A percentile compares a stretch with the other conserved stretches of the same genome.
phyloP scores from a whole-genome alignment of 2,797 vertebrate genomes.

The Arctocebus calabarensis region DNA sequence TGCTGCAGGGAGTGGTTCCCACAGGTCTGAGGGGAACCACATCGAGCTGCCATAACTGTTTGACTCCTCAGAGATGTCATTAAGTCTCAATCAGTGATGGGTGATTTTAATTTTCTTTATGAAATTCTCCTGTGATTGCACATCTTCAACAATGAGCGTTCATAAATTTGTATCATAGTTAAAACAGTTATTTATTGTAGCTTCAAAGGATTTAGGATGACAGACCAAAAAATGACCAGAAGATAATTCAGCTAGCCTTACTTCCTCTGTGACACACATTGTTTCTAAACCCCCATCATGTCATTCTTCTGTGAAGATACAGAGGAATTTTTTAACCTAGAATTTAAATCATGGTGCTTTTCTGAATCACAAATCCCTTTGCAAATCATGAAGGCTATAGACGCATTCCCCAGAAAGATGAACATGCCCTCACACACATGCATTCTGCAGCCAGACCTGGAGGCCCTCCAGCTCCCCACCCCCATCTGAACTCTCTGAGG shows the following conservation, averaged over 20 bases:
- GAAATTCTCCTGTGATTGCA: neutral
- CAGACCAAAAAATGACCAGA: neutral
- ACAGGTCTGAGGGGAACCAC: neutral
- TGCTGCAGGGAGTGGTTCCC: neutral
- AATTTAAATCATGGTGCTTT: neutral
- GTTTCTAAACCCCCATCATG: neutral
- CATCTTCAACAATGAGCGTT: neutral
- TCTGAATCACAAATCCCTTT: neutral
- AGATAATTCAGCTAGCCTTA: fast-evolving
- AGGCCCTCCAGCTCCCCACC: neutral
- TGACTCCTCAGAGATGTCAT: neutral
- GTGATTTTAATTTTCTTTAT: neutral
- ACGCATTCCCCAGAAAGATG: neutral
- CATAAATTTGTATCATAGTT: neutral
- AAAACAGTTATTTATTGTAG: neutral
- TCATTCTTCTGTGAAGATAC: fast-evolving
- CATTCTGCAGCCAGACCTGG: neutral
- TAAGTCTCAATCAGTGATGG: neutral
- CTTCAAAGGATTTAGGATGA: neutral
- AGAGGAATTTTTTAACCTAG: neutral
- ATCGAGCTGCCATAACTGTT: fast-evolving
- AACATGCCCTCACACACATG: fast-evolving
- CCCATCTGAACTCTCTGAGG: neutral
- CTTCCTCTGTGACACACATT: too few species aligned
- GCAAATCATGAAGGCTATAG: neutral